Percentiles rank a stretch among this genome's conserved stretches.
Evolutionary conservation across 2,888 invertebrate genomes (phyloP).

Genomic region (Archips xylosteana): DNA sequence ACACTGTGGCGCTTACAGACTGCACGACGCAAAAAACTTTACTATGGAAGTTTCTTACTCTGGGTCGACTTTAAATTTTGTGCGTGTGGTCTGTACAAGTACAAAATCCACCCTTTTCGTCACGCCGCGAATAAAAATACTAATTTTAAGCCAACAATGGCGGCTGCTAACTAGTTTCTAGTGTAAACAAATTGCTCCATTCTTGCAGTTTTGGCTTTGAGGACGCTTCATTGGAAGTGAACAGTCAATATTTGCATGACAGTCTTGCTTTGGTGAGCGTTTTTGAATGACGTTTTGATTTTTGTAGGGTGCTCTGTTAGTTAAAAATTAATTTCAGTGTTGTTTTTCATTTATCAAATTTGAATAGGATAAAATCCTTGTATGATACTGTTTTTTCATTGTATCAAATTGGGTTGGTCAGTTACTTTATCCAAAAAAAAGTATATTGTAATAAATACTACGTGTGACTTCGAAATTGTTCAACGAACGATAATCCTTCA

Average conservation of each 20-base stretch:
- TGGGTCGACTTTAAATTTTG: constrained; percentile 46
- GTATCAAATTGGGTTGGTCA: no score
- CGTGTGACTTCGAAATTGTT: no score
- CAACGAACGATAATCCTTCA: no score
- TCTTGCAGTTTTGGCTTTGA: constrained; percentile 55
- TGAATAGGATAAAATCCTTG: no score
- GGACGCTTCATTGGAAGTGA: constrained; percentile 29
- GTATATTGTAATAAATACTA: no score
- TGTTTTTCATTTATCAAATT: neutral
- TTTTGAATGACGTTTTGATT: constrained; percentile 33
- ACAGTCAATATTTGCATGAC: constrained; percentile 31
- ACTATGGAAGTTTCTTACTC: constrained; percentile 44
- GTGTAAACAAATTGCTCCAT: constrained; percentile 81
- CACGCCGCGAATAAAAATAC: constrained; percentile 66
- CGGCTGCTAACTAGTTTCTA: constrained; percentile 75
- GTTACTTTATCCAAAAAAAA: no score
- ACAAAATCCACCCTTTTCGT: constrained; percentile 60
- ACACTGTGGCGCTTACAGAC: constrained; percentile 34
- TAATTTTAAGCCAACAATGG: constrained; percentile 75
- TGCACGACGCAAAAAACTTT: constrained; percentile 27
- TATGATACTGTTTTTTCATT: neutral
- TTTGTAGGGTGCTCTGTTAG: constrained; percentile 14
- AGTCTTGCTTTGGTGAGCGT: constrained; percentile 29
- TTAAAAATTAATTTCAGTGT: neutral
- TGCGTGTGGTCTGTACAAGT: constrained; percentile 43